phyloP scores from a whole-genome alignment of 2,113 vertebrate genomes.

The Hemiscyllium ocellatum region DNA sequence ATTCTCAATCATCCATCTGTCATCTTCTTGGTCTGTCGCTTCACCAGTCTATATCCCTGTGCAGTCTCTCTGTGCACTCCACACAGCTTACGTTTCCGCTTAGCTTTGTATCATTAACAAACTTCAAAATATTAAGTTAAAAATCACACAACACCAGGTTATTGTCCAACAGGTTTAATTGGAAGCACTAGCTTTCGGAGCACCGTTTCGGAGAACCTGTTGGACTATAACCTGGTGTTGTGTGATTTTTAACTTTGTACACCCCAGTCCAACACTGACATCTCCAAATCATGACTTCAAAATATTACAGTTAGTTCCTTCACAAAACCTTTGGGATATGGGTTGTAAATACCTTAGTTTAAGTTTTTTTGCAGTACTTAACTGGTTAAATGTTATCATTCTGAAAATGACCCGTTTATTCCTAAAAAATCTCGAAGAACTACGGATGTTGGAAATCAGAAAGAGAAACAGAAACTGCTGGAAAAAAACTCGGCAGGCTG shows the following conservation, averaged over 20 bases:
- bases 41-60: background rate
- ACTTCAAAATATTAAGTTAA: background rate
- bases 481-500: too few species aligned
- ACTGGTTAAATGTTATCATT: background rate
- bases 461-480: too few species aligned
- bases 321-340: background rate
- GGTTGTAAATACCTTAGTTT: background rate
- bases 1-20: background rate
- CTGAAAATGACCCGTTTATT: background rate
- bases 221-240: too few species aligned
- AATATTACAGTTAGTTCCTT: background rate
- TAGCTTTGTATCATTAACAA: background rate
- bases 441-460: too few species aligned
- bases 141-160: too few species aligned
- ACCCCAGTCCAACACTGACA: too few species aligned
- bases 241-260: too few species aligned
- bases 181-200: too few species aligned
- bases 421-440: background rate
- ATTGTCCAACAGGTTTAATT: too few species aligned
- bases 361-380: background rate
- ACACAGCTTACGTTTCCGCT: background rate
- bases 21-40: background rate
- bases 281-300: too few species aligned
- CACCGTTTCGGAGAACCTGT: too few species aligned
- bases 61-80: background rate